These are phyloP conservation scores for Clepsis dumicolana DNA, from an alignment of 2,888 invertebrate genomes.

Conservation along the genomic window DNA sequence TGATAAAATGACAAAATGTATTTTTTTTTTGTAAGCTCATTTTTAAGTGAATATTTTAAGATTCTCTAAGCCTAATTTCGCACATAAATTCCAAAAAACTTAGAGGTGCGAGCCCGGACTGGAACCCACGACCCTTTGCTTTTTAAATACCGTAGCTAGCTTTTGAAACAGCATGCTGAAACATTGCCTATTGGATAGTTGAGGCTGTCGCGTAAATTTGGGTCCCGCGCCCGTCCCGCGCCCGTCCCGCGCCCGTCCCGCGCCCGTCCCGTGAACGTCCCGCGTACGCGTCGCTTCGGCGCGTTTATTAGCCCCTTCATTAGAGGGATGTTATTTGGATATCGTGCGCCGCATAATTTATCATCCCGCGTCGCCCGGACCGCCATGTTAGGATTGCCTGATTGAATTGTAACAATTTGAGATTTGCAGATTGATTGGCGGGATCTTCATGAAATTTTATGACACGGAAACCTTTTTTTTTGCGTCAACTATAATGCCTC, in stretches of 20 bases:
- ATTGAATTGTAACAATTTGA: slow-evolving; percentile 42
- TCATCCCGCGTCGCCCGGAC: slow-evolving; percentile 16
- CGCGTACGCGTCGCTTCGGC: slow-evolving; percentile 22
- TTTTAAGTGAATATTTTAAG: too few relatives aligned
- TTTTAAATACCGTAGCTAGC: background rate
- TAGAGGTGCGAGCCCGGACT: too few relatives aligned
- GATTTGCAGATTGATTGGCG: slow-evolving; percentile 26
- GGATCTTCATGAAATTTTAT: background rate
- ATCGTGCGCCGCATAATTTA: slow-evolving; percentile 43
- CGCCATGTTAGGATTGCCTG: slow-evolving; percentile 9
- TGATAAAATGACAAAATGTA: too few relatives aligned
- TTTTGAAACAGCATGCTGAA: background rate
- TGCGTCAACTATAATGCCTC: background rate
- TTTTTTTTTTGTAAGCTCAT: too few relatives aligned
- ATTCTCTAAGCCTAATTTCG: too few relatives aligned
- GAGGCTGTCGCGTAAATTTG: too few relatives aligned
- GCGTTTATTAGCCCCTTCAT: slow-evolving; percentile 44
- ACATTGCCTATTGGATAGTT: background rate
- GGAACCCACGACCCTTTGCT: too few relatives aligned
- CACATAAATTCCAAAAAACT: too few relatives aligned
- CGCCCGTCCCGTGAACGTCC: too few relatives aligned
- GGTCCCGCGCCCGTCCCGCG: background rate
- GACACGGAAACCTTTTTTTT: background rate
- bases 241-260: background rate
- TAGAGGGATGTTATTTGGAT: slow-evolving; percentile 44